A percentile compares a stretch with the other conserved stretches of the same genome.
These are phyloP conservation scores for Apistogramma diplotaenia DNA, from an alignment of 2,113 vertebrate species.

Conservation along the genomic window DNA sequence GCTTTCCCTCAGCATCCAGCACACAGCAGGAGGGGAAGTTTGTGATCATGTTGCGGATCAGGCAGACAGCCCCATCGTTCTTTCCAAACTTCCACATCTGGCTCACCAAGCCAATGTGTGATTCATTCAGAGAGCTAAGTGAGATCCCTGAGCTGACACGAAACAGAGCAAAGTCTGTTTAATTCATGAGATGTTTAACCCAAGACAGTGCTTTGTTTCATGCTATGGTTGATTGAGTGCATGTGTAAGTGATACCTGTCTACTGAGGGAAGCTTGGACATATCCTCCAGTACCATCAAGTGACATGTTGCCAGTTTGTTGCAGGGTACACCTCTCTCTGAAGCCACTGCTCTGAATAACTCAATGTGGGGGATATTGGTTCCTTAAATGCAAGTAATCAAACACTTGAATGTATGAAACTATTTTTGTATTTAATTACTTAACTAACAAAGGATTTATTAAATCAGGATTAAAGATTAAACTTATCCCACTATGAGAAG, in stretches of 20 bases:
- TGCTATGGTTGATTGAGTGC: fast-evolving
- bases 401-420: background rate
- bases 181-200: background rate
- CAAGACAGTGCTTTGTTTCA: background rate
- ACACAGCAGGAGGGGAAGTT: conserved; percentile 71
- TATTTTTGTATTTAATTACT: background rate
- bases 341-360: conserved; percentile 38
- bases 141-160: conserved; percentile 33
- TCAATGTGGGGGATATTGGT: conserved; percentile 16
- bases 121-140: conserved; percentile 58
- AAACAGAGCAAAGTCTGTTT: background rate
- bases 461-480: background rate
- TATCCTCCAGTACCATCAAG: conserved; percentile 56
- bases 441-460: background rate
- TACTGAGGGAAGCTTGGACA: conserved; percentile 19
- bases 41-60: conserved; percentile 54
- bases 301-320: conserved; percentile 22
- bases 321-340: conserved; percentile 15
- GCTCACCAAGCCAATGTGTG: conserved; percentile 62
- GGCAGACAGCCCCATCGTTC: background rate
- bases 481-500: fast-evolving
- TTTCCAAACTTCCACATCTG: conserved; percentile 63
- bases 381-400: conserved; percentile 26
- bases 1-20: conserved; percentile 48
- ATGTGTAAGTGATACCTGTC: conserved; percentile 44